These are phyloP conservation scores for Acipenser ruthenus DNA, from an alignment of 2,797 vertebrate species.

Conservation along the genomic window DNA sequence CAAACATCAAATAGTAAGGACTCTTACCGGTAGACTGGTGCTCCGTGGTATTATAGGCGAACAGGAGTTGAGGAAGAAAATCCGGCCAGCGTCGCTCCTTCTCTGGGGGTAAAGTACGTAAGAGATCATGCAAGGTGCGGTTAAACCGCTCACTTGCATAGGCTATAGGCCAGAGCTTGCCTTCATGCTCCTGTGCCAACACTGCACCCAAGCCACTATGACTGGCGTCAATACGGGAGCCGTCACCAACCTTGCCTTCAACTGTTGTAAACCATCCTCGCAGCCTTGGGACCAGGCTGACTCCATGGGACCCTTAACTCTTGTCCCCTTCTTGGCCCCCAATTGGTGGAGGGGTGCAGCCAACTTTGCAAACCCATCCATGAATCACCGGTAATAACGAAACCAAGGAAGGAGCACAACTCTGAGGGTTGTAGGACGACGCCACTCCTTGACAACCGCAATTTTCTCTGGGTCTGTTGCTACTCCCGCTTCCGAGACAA, in stretches of 20 bases:
- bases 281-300: neutral
- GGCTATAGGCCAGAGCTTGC: no score
- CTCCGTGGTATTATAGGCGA: no score
- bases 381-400: neutral
- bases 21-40: no score
- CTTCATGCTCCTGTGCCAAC: no score
- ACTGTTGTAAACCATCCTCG: neutral
- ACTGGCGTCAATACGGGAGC: neutral
- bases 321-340: neutral
- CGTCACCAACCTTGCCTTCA: neutral
- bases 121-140: no score
- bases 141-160: no score
- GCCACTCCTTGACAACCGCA: neutral
- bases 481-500: neutral
- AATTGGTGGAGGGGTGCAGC: neutral
- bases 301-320: neutral
- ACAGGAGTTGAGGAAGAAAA: no score
- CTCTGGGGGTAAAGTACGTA: no score
- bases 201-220: slow-evolving; percentile 8
- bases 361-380: slow-evolving; percentile 4
- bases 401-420: slow-evolving; percentile 7
- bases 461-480: neutral
- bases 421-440: neutral
- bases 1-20: no score
- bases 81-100: no score